Base-by-base conservation (phyloP, 1,140 invertebrate genomes). In the Dufourea novaeangliae region DNA sequence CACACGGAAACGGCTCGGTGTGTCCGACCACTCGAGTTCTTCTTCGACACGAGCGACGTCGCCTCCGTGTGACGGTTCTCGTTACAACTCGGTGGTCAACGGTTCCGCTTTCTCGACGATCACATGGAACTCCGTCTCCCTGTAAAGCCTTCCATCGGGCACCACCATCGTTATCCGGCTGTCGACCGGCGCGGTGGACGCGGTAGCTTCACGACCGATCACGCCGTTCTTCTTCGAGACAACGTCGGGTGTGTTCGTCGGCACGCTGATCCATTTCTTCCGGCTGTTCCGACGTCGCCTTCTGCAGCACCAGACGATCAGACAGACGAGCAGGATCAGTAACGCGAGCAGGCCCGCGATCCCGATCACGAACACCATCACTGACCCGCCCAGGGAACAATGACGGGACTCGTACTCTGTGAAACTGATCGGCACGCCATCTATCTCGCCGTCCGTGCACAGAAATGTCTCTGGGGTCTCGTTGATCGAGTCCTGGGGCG, bases 51-150 rank as follows among this genome's bases (percentile, higher is more conserved):
- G 78, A 41, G 82, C 63, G 17, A 62, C 50, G 56, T 44, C 56
- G 68, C 56, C 32, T 25, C 85, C 87, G 82, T 87, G 83, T 77
- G 87, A 78, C 52, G 84, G 71, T 70, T 91, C 88, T 88, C 86
- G 91, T 94, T 93, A 96, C 91, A 96, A 94, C 90, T 96, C 95
- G 62, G 96, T 96, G 29, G 96, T 96, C 37, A 97, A 92, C 29
- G 97, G 94, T 88, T 96, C 95, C 12, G 96, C 95, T 87, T 95
- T 95, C 93, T 97, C 96, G 63, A 97, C 95, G 87, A 97, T 95
- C 81, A 97, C 95, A 90, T 97, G 95, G 85, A 97, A 94, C 90
- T 97, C 96, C 4, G 96, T 97, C 91, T 97, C 96, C 86, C 95
- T 94, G 90, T 97, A 97, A 17, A 96, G 95, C 86, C 95, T 94